Evolutionary conservation across 2,113 vertebrate genomes (phyloP), one percentile per base, ranked within the genome.

Genomic region (Plecotus auritus): DNA sequence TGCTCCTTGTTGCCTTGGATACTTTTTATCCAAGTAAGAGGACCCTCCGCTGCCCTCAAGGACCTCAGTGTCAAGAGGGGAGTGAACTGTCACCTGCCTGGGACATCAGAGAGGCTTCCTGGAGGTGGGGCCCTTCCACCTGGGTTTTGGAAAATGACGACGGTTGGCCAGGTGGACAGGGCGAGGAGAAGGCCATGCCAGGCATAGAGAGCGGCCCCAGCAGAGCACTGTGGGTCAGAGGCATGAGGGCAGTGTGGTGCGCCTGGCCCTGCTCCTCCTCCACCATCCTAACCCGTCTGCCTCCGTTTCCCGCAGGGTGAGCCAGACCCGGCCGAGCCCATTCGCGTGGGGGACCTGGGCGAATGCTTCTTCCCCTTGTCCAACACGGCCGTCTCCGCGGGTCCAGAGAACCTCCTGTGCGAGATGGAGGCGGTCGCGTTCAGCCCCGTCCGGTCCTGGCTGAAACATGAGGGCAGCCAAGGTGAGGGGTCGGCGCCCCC

Each of bases 381-480:
- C 95, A 96, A 73, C 3, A 47, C 35, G 0, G 97, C 98, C 0
- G 40, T 91, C 73, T 98, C 98, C 22, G 64, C 96, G 37, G 96
- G 96, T 40, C 91, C 98, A 0, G 98, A 98, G 54, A 98, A 49
- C 89, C 98, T 97, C 84, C 94, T 98, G 32, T 97, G 98, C 40
- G 98, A 98, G 96, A 97, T 98, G 95, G 98, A 98, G 91, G 97
- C 97, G 0, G 93, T 95, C 76, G 84, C 98, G 1, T 98, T 98
- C 95, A 97, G 97, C 70, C 98, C 98, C 3, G 97, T 98, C 49
- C 97, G 95, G 77, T 98, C 98, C 94, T 98, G 98, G 98, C 97
- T 98, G 92, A 98, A 98, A 80, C 97, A 97, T 0, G 98, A 98
- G 54, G 97, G 93, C 91, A 94, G 85, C 82, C 98, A 97, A 98